phyloP scores from a whole-genome alignment of 2,888 invertebrate genomes.

The Eupelmus urozonus region DNA sequence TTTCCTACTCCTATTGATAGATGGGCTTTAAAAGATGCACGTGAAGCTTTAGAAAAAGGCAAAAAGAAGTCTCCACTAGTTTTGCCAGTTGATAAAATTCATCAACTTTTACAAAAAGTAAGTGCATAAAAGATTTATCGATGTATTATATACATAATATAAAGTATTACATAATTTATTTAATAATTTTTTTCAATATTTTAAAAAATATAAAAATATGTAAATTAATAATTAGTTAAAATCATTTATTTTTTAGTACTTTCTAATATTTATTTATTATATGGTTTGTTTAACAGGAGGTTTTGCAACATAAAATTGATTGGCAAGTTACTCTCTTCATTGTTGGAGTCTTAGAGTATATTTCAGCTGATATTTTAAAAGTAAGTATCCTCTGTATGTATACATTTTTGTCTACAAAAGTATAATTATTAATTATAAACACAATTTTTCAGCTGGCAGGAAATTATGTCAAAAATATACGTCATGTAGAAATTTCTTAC shows the following conservation, averaged over 20 bases:
- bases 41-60: slow-evolving; percentile 88
- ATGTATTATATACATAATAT: too few species aligned
- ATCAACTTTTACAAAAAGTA: slow-evolving; percentile 90
- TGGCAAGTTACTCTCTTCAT: slow-evolving; percentile 92
- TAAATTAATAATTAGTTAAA: neutral
- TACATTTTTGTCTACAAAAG: neutral
- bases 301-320: slow-evolving; percentile 91
- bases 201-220: neutral
- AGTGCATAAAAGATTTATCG: slow-evolving; percentile 28
- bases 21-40: slow-evolving; percentile 95
- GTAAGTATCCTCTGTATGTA: slow-evolving; percentile 71
- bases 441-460: slow-evolving; percentile 85
- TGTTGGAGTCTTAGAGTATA: slow-evolving; percentile 95
- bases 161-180: too few species aligned
- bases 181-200: neutral
- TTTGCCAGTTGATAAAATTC: slow-evolving; percentile 93
- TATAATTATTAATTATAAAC: too few species aligned
- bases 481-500: slow-evolving; percentile 92
- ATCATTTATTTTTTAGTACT: slow-evolving; percentile 10
- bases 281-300: too few species aligned
- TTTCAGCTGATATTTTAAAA: slow-evolving; percentile 96
- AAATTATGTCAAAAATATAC: slow-evolving; percentile 97
- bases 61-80: slow-evolving; percentile 86
- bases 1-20: slow-evolving; percentile 97
- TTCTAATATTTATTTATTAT: slow-evolving; percentile 58